These are phyloP conservation scores for Haplochromis vanheusdeni DNA, from an alignment of 2,113 vertebrate species.

Conservation along the genomic window DNA sequence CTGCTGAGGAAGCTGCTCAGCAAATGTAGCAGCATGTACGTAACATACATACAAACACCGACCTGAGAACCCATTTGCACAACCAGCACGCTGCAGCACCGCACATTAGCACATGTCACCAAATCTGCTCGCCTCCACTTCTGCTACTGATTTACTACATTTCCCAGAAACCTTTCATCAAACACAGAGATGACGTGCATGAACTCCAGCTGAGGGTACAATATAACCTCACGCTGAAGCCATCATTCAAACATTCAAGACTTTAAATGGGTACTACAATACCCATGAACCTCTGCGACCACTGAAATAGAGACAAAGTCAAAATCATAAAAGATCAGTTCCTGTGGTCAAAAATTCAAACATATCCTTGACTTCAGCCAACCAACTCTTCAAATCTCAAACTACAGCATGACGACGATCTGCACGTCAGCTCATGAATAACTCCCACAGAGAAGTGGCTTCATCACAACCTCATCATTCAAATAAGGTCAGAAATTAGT, in stretches of 20 bases:
- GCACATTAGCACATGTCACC: not conserved
- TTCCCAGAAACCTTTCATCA: not conserved
- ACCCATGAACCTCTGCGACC: not conserved
- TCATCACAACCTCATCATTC: not conserved
- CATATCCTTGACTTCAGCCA: not conserved
- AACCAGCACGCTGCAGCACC: not conserved
- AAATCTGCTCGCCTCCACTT: not conserved
- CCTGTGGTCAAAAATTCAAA: not conserved
- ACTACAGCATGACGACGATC: not conserved
- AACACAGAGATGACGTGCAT: not conserved
- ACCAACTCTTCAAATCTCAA: not conserved
- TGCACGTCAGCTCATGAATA: not conserved
- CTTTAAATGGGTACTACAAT: not conserved
- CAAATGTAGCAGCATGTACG: not conserved
- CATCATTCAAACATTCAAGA: not conserved
- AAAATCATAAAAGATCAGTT: not conserved
- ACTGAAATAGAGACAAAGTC: not conserved
- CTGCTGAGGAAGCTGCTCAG: not conserved
- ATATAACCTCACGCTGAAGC: not conserved
- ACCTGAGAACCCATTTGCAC: not conserved
- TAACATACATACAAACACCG: not conserved
- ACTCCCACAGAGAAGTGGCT: not conserved
- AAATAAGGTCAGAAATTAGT: not conserved
- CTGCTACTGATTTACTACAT: not conserved
- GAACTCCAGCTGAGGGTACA: not conserved